phyloP scores from a whole-genome alignment of 2,888 invertebrate genomes.

The Lasioglossum lativentre region DNA sequence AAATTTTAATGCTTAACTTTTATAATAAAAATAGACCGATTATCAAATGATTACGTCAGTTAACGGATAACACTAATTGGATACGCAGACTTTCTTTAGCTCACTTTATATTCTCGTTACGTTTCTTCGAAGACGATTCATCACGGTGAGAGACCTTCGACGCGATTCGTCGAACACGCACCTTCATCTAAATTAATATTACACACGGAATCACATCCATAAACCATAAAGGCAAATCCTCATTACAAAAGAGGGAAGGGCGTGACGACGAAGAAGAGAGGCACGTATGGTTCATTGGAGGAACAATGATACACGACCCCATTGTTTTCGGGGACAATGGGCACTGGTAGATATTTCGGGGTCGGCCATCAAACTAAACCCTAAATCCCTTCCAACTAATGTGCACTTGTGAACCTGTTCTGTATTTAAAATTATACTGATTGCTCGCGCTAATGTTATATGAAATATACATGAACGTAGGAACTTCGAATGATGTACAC shows the following conservation, averaged over 20 bases:
- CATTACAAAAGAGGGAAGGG: constrained; percentile 60
- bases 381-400: constrained; percentile 19
- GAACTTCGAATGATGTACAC: not conserved
- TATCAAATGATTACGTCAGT: not conserved
- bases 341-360: not conserved
- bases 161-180: constrained; percentile 1
- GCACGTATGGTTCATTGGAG: constrained; percentile 56
- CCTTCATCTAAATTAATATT: constrained; percentile 53
- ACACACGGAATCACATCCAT: constrained; percentile 38
- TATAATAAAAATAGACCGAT: not conserved
- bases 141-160: not conserved
- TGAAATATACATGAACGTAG: constrained; percentile 5
- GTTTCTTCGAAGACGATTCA: not conserved
- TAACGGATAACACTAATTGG: not conserved
- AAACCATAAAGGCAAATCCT: constrained; percentile 51
- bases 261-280: constrained; percentile 51
- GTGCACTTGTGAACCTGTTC: not conserved
- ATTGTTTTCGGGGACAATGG: constrained; percentile 77
- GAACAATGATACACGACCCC: constrained; percentile 76
- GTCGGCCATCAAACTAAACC: not conserved
- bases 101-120: not conserved
- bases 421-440: not conserved
- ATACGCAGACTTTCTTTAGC: not conserved
- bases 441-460: not conserved
- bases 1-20: not conserved